Conservation (phyloP, 2,888 invertebrate species). For the Lordiphosa fenestrarum region DNA sequence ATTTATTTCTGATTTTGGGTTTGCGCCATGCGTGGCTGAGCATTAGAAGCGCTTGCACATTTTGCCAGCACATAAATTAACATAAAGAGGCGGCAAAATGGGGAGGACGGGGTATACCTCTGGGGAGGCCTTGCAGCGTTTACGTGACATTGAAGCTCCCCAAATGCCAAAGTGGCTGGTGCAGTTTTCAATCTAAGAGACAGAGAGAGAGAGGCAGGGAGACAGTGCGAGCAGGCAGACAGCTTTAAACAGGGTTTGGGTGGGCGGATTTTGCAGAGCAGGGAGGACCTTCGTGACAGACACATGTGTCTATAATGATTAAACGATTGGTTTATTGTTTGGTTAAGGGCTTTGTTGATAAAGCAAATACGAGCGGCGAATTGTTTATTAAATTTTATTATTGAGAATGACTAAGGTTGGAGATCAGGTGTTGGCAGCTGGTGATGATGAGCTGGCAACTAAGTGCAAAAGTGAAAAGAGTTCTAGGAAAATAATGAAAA, state of each 20-base stretch:
- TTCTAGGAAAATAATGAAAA: too few relatives aligned
- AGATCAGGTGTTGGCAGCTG: too few relatives aligned
- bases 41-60: conserved; percentile 69
- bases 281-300: conserved; percentile 41
- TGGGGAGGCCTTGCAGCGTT: conserved; percentile 53
- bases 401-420: neutral
- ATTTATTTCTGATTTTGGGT: conserved; percentile 68
- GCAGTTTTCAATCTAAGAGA: conserved; percentile 39
- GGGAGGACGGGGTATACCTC: conserved; percentile 11
- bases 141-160: conserved; percentile 66
- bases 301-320: conserved; percentile 11
- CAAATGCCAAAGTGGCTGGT: conserved; percentile 44
- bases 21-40: conserved; percentile 66
- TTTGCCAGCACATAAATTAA: conserved; percentile 73
- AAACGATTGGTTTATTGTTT: conserved; percentile 11
- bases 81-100: conserved; percentile 51
- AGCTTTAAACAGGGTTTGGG: neutral
- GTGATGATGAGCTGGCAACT: too few relatives aligned
- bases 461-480: too few relatives aligned
- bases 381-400: conserved; percentile 8
- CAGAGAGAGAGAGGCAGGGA: neutral
- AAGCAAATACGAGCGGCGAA: conserved; percentile 16
- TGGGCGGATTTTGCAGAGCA: neutral
- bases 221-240: neutral
- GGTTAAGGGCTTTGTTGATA: conserved; percentile 18